These are phyloP conservation scores for Pristionchus maxplancki DNA, from an alignment of 2,888 invertebrate species.

Conservation along the genomic window DNA sequence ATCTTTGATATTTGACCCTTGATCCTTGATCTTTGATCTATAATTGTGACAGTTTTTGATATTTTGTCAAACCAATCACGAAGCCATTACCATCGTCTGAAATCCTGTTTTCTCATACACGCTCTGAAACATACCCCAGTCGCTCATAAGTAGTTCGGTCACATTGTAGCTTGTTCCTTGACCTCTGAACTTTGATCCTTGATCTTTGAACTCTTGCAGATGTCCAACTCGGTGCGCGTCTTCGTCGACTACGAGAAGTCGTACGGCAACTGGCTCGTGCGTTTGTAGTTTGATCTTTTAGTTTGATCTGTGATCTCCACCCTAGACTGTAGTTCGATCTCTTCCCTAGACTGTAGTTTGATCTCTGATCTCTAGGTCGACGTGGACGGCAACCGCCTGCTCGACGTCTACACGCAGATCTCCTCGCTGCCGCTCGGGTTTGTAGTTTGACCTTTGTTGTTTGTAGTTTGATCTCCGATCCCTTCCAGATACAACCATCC, in stretches of 20 bases:
- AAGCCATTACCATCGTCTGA: too few relatives aligned
- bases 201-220: conserved; percentile 80
- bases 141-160: not conserved
- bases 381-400: conserved; percentile 83
- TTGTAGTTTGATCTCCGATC: not conserved
- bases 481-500: conserved; percentile 89
- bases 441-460: conserved; percentile 57
- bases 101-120: not conserved
- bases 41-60: too few relatives aligned
- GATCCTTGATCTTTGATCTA: not conserved
- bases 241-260: conserved; percentile 93
- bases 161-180: not conserved
- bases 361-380: conserved; percentile 48
- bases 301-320: not conserved
- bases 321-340: not conserved
- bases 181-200: not conserved
- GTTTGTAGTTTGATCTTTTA: conserved; percentile 24
- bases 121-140: not conserved
- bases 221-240: conserved; percentile 81
- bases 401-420: conserved; percentile 90
- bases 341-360: conserved; percentile 49
- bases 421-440: conserved; percentile 80
- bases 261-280: conserved; percentile 86
- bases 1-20: too few relatives aligned
- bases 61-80: not conserved